These are phyloP conservation scores for Gyps fulvus DNA, from an alignment of 2,113 vertebrate genomes.

Conservation along the genomic window DNA sequence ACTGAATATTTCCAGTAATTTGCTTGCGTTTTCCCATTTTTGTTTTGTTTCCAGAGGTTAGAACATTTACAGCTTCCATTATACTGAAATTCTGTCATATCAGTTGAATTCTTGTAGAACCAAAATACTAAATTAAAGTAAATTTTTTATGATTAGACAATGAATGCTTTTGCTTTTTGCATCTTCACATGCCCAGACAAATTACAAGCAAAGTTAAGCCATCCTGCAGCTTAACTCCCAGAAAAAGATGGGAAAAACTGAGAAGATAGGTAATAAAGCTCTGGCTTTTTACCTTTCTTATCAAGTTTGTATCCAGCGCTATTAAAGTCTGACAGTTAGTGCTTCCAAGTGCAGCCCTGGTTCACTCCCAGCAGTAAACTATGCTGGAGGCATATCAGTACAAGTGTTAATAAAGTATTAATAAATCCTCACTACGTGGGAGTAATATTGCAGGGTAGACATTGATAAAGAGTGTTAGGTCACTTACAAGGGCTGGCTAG, in stretches of 20 bases:
- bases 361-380: neutral
- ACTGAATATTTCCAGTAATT: neutral
- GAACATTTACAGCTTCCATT: neutral
- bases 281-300: neutral
- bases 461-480: neutral
- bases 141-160: neutral
- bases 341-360: neutral
- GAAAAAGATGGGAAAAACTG: neutral
- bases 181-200: neutral
- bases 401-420: conserved; percentile 51
- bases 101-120: neutral
- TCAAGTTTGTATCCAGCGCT: neutral
- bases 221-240: neutral
- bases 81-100: neutral
- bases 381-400: neutral
- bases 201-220: neutral
- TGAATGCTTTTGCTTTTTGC: neutral
- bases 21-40: neutral
- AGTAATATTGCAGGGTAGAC: neutral
- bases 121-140: neutral
- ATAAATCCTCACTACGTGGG: conserved; percentile 7
- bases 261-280: neutral
- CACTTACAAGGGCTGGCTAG: neutral
- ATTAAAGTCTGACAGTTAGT: neutral
- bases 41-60: neutral